Conservation (phyloP, 1,140 invertebrate genomes). For the Zophobas morio region DNA sequence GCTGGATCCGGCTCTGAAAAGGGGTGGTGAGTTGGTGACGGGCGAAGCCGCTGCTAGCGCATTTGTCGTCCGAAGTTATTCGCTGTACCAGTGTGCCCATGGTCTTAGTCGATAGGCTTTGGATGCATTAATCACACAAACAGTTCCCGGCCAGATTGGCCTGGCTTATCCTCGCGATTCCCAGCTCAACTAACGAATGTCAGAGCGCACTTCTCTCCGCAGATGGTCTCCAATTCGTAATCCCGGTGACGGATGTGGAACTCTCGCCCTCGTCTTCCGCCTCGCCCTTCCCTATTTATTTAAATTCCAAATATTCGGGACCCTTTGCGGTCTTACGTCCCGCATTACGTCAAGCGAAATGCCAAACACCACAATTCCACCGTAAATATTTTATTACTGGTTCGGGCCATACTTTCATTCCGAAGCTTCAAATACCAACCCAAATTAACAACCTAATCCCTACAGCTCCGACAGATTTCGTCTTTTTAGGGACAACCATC, state of each 20-base stretch:
- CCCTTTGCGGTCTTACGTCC: constrained; percentile 34
- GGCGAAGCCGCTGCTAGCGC: neutral
- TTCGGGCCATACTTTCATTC: constrained; percentile 14
- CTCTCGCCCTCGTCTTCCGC: constrained; percentile 13
- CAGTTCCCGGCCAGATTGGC: constrained; percentile 23
- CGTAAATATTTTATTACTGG: constrained; percentile 30
- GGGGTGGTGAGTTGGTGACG: no score
- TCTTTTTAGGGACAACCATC: neutral
- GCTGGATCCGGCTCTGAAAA: no score
- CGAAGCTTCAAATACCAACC: neutral
- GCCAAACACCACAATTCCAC: constrained; percentile 28
- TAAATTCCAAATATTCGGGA: constrained; percentile 39
- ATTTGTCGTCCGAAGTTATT: neutral
- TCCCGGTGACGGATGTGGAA: constrained; percentile 37
- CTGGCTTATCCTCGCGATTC: constrained; percentile 36
- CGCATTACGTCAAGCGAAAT: constrained; percentile 36
- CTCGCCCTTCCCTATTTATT: constrained; percentile 37
- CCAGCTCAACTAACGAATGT: constrained; percentile 38
- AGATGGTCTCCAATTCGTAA: constrained; percentile 37
- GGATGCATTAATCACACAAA: constrained; percentile 29
- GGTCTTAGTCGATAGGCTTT: constrained; percentile 35
- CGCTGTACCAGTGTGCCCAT: neutral
- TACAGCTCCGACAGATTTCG: neutral
- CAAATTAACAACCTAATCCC: constrained; percentile 18
- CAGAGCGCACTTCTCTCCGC: constrained; percentile 33